Evolutionary conservation across 2,113 vertebrate species (phyloP).

Genomic region (Picathartes gymnocephalus): DNA sequence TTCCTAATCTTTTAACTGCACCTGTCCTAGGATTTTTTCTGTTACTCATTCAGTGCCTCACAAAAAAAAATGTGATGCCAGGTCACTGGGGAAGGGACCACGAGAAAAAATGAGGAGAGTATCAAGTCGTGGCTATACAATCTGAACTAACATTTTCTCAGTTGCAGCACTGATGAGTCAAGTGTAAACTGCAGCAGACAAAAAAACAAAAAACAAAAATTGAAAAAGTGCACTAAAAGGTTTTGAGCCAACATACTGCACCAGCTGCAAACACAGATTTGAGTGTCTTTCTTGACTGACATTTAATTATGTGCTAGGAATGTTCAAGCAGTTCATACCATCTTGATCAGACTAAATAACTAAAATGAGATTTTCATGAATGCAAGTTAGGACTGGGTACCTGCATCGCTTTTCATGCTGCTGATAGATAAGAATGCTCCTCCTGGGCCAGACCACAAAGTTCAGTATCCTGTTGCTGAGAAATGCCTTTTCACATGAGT

Average conservation of each 20-base stretch:
- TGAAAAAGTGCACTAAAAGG: neutral
- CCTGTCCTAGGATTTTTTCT: neutral
- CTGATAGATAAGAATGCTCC: neutral
- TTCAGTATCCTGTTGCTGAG: neutral
- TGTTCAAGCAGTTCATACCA: neutral
- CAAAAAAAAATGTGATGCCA: neutral
- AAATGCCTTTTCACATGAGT: fast-evolving
- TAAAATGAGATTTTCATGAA: neutral
- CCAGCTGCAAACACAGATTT: neutral
- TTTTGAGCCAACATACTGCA: neutral
- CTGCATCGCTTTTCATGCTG: neutral
- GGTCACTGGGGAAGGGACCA: neutral
- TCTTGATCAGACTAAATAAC: neutral
- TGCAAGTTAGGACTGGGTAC: neutral
- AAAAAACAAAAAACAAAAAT: neutral
- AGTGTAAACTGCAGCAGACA: neutral
- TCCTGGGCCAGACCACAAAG: neutral
- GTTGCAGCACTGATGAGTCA: neutral
- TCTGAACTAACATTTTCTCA: neutral
- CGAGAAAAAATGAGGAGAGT: neutral
- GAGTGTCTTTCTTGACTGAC: neutral
- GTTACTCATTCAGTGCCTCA: neutral
- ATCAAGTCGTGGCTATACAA: neutral
- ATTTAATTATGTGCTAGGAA: neutral
- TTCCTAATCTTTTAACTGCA: neutral